These are phyloP conservation scores for Caenorhabditis sinica DNA, from an alignment of 2,888 invertebrate genomes.

Conservation along the genomic window DNA sequence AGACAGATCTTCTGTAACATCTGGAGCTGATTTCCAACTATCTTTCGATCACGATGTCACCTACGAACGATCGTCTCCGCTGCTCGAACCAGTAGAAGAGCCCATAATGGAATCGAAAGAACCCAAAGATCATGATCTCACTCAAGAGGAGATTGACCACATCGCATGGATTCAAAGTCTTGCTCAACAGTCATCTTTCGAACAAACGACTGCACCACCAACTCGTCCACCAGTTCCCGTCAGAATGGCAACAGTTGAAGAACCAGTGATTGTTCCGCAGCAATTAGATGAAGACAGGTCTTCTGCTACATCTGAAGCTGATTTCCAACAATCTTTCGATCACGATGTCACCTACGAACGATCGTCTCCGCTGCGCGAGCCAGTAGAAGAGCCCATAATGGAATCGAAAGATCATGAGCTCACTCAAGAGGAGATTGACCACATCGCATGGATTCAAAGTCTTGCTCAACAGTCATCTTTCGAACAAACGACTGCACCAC, in stretches of 20 bases:
- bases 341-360: slow-evolving; percentile 25
- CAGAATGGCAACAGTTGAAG: slow-evolving; percentile 32
- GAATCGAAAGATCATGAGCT: slow-evolving; percentile 26
- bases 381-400: slow-evolving; percentile 13
- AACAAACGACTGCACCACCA: slow-evolving; percentile 10
- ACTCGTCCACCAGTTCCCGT: slow-evolving; percentile 31
- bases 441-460: slow-evolving; percentile 64
- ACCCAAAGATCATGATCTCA: no score
- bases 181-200: slow-evolving; percentile 67
- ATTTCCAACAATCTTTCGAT: slow-evolving; percentile 51
- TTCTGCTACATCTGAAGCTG: slow-evolving; percentile 63
- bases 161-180: slow-evolving; percentile 64
- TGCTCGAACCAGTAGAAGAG: slow-evolving; percentile 29
- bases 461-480: slow-evolving; percentile 57
- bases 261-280: neutral
- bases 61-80: slow-evolving; percentile 48
- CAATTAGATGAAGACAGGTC: slow-evolving; percentile 51
- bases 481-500: slow-evolving; percentile 29
- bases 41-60: slow-evolving; percentile 41
- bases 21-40: slow-evolving; percentile 39
- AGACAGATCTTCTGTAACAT: slow-evolving; percentile 40
- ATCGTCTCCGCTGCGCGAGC: slow-evolving; percentile 16
- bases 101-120: neutral
- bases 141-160: slow-evolving; percentile 55
- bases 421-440: slow-evolving; percentile 61